phyloP scores from a whole-genome alignment of 2,888 invertebrate genomes.

The Synergus gifuensis region DNA sequence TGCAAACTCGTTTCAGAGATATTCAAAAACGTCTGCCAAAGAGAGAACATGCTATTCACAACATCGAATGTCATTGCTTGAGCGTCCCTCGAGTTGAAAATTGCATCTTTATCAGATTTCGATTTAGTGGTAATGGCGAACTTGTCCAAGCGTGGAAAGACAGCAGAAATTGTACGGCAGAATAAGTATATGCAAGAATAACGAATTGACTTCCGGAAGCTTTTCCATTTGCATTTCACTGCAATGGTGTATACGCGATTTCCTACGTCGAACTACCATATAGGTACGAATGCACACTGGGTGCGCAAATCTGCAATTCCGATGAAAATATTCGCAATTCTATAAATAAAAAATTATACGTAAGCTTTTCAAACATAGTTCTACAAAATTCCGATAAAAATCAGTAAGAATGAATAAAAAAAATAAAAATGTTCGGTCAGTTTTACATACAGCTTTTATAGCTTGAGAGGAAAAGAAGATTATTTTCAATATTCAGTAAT shows the following conservation, averaged over 20 bases:
- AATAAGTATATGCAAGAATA: slow-evolving; percentile 55
- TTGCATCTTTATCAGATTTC: slow-evolving; percentile 34
- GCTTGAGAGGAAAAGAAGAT: too few relatives aligned
- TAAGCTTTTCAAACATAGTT: neutral
- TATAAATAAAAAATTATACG: slow-evolving; percentile 7
- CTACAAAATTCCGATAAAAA: neutral
- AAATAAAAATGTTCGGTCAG: too few relatives aligned
- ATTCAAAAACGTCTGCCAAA: slow-evolving; percentile 29
- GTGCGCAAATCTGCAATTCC: slow-evolving; percentile 20
- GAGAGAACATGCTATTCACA: slow-evolving; percentile 3
- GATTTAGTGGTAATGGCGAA: slow-evolving; percentile 40
- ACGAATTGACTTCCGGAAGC: slow-evolving; percentile 53
- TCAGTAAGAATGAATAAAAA: neutral
- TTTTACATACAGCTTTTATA: too few relatives aligned
- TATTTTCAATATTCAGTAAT: too few relatives aligned
- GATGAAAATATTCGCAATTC: slow-evolving; percentile 19
- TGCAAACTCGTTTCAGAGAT: slow-evolving; percentile 28
- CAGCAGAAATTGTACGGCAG: slow-evolving; percentile 48
- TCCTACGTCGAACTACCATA: neutral
- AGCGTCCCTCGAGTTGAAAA: slow-evolving; percentile 35
- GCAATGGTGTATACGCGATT: slow-evolving; percentile 35
- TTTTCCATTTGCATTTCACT: slow-evolving; percentile 56
- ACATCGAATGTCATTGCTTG: slow-evolving; percentile 28
- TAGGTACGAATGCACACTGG: neutral
- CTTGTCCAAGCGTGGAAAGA: slow-evolving; percentile 51